A percentile compares a stretch with the other conserved stretches of the same genome.
These are phyloP conservation scores for Eurosta solidaginis DNA, from an alignment of 1,140 invertebrate genomes.

Conservation along the genomic window DNA sequence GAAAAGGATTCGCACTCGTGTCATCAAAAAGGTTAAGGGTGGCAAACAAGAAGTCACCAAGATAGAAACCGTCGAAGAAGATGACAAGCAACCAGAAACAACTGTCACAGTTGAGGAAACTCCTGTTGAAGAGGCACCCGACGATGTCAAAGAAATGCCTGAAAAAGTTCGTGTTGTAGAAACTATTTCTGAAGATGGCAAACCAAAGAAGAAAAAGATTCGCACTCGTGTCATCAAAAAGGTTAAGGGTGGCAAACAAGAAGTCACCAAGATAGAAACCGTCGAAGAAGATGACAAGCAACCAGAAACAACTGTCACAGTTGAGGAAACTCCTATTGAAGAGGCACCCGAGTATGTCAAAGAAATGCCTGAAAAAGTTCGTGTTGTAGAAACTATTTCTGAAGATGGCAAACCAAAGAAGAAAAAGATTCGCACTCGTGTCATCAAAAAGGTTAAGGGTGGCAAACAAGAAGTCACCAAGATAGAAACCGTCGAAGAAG, in stretches of 20 bases:
- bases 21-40: slow-evolving; percentile 49
- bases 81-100: slow-evolving; percentile 47
- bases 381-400: slow-evolving; percentile 41
- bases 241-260: slow-evolving; percentile 43
- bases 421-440: slow-evolving; percentile 33
- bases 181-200: slow-evolving; percentile 37
- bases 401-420: slow-evolving; percentile 41
- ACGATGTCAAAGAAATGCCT: slow-evolving; percentile 7
- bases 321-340: slow-evolving; percentile 32
- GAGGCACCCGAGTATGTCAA: slow-evolving; percentile 31
- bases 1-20: slow-evolving; percentile 49
- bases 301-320: slow-evolving; percentile 15
- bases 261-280: slow-evolving; percentile 44
- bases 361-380: slow-evolving; percentile 36
- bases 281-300: slow-evolving; percentile 38
- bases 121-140: too few species aligned
- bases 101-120: slow-evolving; percentile 40
- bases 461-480: slow-evolving; percentile 34
- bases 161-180: too few species aligned
- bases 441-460: slow-evolving; percentile 35
- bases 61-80: slow-evolving; percentile 50
- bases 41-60: slow-evolving; percentile 51
- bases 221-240: slow-evolving; percentile 46
- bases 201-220: slow-evolving; percentile 45
- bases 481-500: slow-evolving; percentile 33